Base-by-base conservation (phyloP, 2,113 vertebrate species). In the Catharus fuscescens region DNA sequence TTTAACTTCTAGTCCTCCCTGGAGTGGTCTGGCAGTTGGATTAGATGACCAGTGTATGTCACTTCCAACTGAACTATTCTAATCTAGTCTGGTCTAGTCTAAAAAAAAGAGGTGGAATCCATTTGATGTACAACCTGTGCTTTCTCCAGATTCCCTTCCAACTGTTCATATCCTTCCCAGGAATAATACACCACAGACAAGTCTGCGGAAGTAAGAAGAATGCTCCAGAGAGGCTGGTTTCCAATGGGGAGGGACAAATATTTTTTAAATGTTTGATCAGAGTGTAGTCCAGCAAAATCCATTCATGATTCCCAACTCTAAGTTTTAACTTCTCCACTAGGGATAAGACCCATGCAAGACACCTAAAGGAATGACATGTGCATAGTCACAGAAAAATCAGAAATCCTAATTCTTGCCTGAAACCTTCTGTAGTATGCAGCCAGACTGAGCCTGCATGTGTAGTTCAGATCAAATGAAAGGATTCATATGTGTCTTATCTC, bases 81-180 rank as follows among this genome's bases (percentile, higher is more conserved):
- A 18, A 26, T 36, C 21, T 54, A 18, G n/a, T 47, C 48, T 38
- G 10, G 7, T 56, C 24, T 34, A 21, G 16, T 56, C 20, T 48
- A 7, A 16, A 52, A 84, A 60, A 54, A 53, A 16, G 5, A 11
- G 28, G 8, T 73, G 29, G 24, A 44, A 88, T 45, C n/a, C 5
- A 9, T 60, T 52, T 31, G 6, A 15, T 25, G 8, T 45, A 50
- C 29, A 79, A 29, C 0, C 1, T 10, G 1, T 0, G 1, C 6
- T 70, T 82, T 38, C 48, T 65, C 18, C 10, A 53, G 21, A 60
- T 53, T 52, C 32, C n/a, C 57, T 77, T 70, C 28, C 42, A 80
- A 6, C 3, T 59, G 7, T 12, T 86, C 3, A 2, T 42, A 34
- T 38, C 5, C 18, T 38, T 48, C 15, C 7, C 25, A 66, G 32